Conservation (phyloP, 2,797 vertebrate genomes). For the Austrolebias charrua region DNA sequence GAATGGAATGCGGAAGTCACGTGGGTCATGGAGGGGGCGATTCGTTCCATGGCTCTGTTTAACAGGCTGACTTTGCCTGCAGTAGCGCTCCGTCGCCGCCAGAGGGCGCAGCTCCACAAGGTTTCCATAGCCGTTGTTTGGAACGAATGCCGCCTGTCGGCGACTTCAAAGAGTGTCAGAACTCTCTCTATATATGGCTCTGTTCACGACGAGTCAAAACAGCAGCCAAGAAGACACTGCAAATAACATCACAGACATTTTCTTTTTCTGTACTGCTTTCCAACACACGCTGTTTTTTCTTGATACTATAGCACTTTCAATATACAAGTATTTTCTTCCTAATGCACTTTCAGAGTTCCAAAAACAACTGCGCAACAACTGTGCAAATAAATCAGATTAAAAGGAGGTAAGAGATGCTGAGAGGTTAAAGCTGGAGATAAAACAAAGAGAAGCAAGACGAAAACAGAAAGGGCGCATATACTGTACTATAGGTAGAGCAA, state of each 20-base stretch:
- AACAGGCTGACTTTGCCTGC: no score
- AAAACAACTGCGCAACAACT: conserved; percentile 19
- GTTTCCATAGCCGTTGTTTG: no score
- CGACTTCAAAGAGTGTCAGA: no score
- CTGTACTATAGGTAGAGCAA: neutral
- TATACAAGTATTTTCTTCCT: neutral
- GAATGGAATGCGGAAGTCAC: no score
- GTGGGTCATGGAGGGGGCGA: no score
- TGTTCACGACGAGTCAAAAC: conserved; percentile 2
- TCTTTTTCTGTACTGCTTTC: conserved; percentile 4
- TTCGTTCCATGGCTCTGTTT: no score
- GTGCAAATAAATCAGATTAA: conserved; percentile 36
- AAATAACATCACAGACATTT: conserved; percentile 9
- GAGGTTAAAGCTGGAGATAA: conserved; percentile 29
- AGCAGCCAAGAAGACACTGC: conserved; percentile 16
- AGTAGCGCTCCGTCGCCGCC: no score
- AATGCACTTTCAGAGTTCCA: conserved; percentile 2
- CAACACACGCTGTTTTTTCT: neutral
- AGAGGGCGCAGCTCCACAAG: no score
- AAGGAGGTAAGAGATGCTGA: conserved; percentile 25
- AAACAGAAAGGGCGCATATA: conserved; percentile 15
- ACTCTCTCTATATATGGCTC: no score
- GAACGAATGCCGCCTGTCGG: no score
- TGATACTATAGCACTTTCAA: conserved; percentile 9
- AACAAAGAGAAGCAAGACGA: conserved; percentile 16